phyloP scores from a whole-genome alignment of 64 coral and sea anemone species.

The Pachyseris speciosa region DNA sequence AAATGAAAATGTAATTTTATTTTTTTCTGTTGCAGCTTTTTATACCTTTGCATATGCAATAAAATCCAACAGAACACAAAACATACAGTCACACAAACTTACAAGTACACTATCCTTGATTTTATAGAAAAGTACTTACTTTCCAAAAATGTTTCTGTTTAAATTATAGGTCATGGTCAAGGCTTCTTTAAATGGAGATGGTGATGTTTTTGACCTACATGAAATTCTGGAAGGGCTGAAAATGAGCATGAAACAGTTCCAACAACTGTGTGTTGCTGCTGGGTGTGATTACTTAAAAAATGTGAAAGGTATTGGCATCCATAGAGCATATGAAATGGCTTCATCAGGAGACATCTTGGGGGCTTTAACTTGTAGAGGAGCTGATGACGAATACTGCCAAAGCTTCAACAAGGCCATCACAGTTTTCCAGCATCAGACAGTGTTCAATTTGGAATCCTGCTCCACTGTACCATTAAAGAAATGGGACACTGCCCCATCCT shows the following conservation, averaged over 20 bases:
- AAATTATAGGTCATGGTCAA: conserved; percentile 48
- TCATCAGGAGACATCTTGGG: neutral
- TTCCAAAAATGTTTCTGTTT: neutral
- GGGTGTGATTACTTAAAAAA: conserved; percentile 60
- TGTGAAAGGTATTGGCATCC: conserved; percentile 59
- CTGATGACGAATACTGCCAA: conserved; percentile 24
- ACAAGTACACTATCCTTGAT: too few species aligned
- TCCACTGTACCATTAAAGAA: conserved; percentile 15
- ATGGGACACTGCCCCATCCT: conserved; percentile 43
- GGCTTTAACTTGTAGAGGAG: neutral
- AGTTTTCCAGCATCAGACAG: conserved; percentile 65
- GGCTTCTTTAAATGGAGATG: conserved; percentile 34
- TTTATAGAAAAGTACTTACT: too few species aligned
- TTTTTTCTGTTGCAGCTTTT: too few species aligned
- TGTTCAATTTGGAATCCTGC: conserved; percentile 45
- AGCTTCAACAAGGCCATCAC: conserved; percentile 29
- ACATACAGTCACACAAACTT: too few species aligned
- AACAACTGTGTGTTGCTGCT: conserved; percentile 53
- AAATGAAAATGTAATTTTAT: too few species aligned
- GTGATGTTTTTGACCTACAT: conserved; percentile 26
- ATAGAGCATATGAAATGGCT: conserved; percentile 21
- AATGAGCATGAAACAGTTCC: conserved; percentile 14
- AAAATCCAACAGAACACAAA: too few species aligned
- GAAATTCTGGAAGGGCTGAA: conserved; percentile 22
- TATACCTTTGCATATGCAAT: too few species aligned